These are phyloP conservation scores for Halictus ligatus DNA, from an alignment of 2,888 invertebrate species.

Conservation along the genomic window DNA sequence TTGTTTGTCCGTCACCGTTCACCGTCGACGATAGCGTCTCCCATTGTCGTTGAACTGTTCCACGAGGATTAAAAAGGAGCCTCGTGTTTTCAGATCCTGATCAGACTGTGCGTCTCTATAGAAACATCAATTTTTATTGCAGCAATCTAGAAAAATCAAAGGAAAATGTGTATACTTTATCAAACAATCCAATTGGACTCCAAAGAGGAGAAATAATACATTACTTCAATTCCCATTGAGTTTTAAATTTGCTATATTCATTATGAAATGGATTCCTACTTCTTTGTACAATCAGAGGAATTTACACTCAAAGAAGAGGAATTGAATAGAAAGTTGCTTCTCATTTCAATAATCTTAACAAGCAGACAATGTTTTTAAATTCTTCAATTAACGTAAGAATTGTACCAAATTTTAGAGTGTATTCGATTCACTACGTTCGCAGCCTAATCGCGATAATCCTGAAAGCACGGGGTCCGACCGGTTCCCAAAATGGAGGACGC, in stretches of 20 bases:
- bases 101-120: background rate
- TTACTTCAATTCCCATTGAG: too few species aligned
- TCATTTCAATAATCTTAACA: too few species aligned
- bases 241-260: too few species aligned
- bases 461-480: background rate
- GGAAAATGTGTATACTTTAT: background rate
- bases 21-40: slow-evolving; percentile 2
- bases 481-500: background rate
- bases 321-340: background rate
- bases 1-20: slow-evolving; percentile 14
- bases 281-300: background rate
- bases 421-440: background rate
- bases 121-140: background rate
- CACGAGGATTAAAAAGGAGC: background rate
- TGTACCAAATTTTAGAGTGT: background rate
- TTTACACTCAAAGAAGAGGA: too few species aligned
- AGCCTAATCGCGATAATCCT: background rate
- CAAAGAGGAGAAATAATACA: too few species aligned
- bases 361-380: too few species aligned
- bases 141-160: background rate
- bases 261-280: too few species aligned
- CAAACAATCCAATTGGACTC: too few species aligned
- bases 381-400: too few species aligned
- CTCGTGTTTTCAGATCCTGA: background rate
- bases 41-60: background rate